Evolutionary conservation across 2,888 invertebrate species (phyloP).

Genomic region (Heliconius charithonia): DNA sequence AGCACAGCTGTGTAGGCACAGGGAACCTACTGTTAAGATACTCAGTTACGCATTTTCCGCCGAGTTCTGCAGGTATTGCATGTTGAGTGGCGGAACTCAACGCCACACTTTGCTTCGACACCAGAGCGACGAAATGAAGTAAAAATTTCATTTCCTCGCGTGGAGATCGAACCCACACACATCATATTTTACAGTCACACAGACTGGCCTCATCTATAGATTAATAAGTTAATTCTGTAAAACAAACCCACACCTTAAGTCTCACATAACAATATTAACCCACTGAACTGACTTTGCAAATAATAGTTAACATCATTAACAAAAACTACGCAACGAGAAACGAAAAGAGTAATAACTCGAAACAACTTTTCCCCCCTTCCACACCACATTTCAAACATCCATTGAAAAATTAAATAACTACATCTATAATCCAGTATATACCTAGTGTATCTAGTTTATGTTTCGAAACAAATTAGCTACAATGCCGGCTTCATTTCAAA

Average conservation of each 20-base stretch:
- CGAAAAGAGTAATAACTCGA: neutral
- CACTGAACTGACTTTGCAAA: neutral
- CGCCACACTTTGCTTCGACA: too few species aligned
- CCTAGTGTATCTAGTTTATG: constrained; percentile 11
- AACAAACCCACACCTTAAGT: neutral
- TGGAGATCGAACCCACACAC: too few species aligned
- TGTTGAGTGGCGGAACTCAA: too few species aligned
- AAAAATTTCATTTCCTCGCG: too few species aligned
- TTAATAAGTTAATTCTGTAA: neutral
- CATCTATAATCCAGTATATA: constrained; percentile 6
- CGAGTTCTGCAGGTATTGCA: too few species aligned
- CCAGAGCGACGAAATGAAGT: too few species aligned
- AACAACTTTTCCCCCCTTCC: neutral
- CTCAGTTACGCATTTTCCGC: too few species aligned
- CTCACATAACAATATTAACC: neutral
- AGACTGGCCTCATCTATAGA: too few species aligned
- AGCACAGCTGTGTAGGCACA: too few species aligned
- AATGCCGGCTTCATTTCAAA: constrained; percentile 47
- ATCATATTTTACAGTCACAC: too few species aligned
- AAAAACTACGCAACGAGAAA: neutral
- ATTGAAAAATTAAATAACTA: neutral
- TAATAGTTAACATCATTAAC: neutral
- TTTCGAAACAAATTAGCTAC: constrained; percentile 28
- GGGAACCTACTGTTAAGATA: too few species aligned
- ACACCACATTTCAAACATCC: neutral